Conservation (phyloP, 2,113 vertebrate species). For the Chaetura pelagica region DNA sequence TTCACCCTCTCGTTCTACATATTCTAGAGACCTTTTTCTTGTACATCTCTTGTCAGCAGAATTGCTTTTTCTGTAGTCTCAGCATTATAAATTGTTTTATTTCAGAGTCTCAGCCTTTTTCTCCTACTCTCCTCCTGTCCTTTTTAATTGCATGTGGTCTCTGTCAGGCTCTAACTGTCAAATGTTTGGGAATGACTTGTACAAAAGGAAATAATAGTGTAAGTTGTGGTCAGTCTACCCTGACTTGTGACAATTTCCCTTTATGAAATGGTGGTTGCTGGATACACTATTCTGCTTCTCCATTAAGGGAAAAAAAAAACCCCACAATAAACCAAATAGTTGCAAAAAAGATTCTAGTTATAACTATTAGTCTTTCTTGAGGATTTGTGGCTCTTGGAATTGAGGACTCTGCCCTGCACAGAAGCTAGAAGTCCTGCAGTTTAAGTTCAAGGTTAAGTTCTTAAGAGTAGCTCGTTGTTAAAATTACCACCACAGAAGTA, state of each 20-base stretch:
- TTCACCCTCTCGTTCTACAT: neutral
- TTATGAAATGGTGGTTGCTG: neutral
- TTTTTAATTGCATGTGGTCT: neutral
- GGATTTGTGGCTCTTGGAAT: neutral
- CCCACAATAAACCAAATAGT: neutral
- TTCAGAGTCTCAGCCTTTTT: neutral
- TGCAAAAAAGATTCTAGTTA: neutral
- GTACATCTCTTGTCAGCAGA: neutral
- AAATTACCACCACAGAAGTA: neutral
- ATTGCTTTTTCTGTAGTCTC: neutral
- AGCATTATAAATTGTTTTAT: neutral
- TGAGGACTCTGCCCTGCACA: neutral
- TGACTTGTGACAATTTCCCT: neutral
- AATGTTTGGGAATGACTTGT: neutral
- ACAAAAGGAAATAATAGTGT: neutral
- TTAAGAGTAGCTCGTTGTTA: neutral
- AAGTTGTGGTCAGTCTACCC: neutral
- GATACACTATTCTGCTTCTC: neutral
- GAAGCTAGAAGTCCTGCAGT: neutral
- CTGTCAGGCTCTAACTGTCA: neutral
- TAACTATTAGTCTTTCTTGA: neutral
- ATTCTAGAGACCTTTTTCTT: neutral
- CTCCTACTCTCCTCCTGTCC: neutral
- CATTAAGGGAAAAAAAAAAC: neutral
- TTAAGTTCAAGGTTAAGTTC: neutral